Evolutionary conservation across 92 coral and sea anemone species (phyloP).

Genomic region (Metridium senile): DNA sequence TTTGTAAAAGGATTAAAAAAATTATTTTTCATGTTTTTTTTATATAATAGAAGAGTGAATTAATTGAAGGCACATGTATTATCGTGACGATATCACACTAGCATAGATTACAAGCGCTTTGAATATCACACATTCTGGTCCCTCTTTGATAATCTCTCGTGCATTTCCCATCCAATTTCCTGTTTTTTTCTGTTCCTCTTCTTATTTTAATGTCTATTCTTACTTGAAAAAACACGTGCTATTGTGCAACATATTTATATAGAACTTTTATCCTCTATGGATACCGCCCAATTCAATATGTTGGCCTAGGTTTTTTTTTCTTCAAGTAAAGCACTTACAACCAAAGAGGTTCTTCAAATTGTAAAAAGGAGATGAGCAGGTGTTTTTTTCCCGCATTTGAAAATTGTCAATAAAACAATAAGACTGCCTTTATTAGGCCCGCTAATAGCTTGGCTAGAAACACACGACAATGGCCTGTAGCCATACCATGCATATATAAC

Average conservation of each 20-base stretch:
- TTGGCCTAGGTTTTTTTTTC: not conserved
- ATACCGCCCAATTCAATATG: constrained; percentile 1
- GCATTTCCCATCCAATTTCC: constrained; percentile 16
- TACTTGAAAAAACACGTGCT: constrained; percentile 22
- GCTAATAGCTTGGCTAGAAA: constrained; percentile 23
- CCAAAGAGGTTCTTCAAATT: constrained; percentile 14
- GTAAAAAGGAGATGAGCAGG: constrained; percentile 16
- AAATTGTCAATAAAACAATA: constrained; percentile 28
- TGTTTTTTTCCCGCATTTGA: constrained; percentile 10
- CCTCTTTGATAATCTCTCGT: constrained; percentile 8
- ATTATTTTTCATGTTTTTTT: not conserved
- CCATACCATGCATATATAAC: constrained; percentile 5
- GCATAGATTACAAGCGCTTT: constrained; percentile 1
- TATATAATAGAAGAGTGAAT: not conserved
- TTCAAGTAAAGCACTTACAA: constrained; percentile 14
- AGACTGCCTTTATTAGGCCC: constrained; percentile 33
- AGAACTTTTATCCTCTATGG: constrained; percentile 21
- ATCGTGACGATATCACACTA: constrained; percentile 13
- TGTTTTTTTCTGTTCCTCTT: constrained; percentile 7
- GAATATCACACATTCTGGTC: not conserved
- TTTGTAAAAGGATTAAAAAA: not conserved
- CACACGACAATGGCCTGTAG: constrained; percentile 12
- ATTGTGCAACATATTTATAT: not conserved
- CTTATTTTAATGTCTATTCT: constrained; percentile 24
- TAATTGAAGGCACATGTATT: constrained; percentile 21